These are phyloP conservation scores for Poecilia latipinna DNA, from an alignment of 2,113 vertebrate genomes.

Conservation along the genomic window DNA sequence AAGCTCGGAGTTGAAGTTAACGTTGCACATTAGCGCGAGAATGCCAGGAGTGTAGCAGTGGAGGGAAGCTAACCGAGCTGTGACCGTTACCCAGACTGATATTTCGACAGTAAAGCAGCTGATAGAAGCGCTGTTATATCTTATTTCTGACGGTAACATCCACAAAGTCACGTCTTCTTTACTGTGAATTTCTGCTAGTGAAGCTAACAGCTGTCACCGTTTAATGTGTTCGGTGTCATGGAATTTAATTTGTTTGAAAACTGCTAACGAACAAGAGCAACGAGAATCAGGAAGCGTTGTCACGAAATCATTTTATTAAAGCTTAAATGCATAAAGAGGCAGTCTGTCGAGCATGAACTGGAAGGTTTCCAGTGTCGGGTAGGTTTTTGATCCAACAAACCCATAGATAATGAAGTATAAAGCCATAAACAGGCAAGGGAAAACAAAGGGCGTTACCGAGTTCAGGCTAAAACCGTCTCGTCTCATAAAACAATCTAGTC, in stretches of 20 bases:
- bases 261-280: background rate
- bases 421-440: no score
- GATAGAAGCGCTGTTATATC: background rate
- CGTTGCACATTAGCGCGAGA: background rate
- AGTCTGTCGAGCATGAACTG: no score
- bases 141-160: background rate
- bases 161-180: background rate
- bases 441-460: no score
- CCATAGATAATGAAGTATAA: no score
- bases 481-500: no score
- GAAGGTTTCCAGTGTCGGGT: background rate
- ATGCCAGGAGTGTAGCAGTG: background rate
- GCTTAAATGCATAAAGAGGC: background rate
- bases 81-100: background rate
- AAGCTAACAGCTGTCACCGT: background rate
- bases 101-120: background rate
- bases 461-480: no score
- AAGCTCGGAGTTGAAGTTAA: background rate
- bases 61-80: slow-evolving; percentile 18
- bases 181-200: background rate
- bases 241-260: background rate
- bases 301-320: background rate
- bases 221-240: background rate
- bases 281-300: background rate
- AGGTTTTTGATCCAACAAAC: no score